phyloP scores from a whole-genome alignment of 2,797 vertebrate species.

The Artibeus lituratus region DNA sequence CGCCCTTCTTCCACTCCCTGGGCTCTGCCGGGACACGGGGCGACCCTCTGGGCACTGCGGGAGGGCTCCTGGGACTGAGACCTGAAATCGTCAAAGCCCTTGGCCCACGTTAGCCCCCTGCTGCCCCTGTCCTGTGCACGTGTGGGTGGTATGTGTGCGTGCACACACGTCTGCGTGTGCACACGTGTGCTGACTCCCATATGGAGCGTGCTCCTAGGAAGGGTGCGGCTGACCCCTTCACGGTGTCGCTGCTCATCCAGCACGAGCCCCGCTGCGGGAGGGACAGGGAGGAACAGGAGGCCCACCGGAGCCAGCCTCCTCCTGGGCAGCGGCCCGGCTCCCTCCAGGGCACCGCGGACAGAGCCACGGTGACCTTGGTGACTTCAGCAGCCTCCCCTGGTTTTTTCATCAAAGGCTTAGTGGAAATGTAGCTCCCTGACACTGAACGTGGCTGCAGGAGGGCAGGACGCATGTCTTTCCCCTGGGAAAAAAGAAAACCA shows the following conservation, averaged over 20 bases:
- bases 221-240: no score
- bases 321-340: accelerated
- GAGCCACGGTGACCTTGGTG: background rate
- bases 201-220: background rate
- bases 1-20: background rate
- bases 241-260: background rate
- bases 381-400: background rate
- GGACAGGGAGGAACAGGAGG: no score
- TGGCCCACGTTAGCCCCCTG: accelerated
- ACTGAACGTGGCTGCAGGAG: background rate
- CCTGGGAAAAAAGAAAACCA: background rate
- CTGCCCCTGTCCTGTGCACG: accelerated
- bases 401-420: background rate
- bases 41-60: background rate
- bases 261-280: background rate
- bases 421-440: background rate
- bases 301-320: background rate
- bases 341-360: no score
- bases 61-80: background rate
- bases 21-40: background rate
- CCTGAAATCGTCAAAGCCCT: accelerated
- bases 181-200: background rate
- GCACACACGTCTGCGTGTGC: background rate
- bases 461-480: background rate
- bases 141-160: no score